Evolutionary conservation across 2,888 invertebrate genomes (phyloP).

Genomic region (Capitulum mitella): DNA sequence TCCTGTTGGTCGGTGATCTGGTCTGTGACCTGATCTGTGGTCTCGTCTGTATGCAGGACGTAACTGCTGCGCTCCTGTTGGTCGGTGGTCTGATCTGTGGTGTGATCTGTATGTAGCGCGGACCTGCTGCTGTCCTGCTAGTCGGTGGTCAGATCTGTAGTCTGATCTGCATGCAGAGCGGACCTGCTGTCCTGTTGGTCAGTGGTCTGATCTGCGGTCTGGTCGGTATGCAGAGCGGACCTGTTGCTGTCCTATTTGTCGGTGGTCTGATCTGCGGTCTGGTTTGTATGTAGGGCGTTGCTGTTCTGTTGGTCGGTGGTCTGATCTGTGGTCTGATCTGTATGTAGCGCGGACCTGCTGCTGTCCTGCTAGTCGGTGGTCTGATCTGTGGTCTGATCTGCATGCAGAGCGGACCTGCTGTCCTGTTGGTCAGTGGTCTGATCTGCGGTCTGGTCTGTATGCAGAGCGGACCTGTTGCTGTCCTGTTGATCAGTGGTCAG

Average conservation of each 20-base stretch:
- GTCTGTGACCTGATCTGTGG: too few relatives aligned
- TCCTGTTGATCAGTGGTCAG: background rate
- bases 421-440: too few relatives aligned
- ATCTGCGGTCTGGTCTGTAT: too few relatives aligned
- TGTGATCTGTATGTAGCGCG: too few relatives aligned
- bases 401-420: slow-evolving; percentile 49
- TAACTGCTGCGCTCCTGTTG: too few relatives aligned
- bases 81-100: slow-evolving; percentile 17
- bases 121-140: background rate
- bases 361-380: too few relatives aligned
- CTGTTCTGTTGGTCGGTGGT: background rate
- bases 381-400: slow-evolving; percentile 22
- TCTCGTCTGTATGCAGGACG: too few relatives aligned
- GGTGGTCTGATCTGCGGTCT: background rate
- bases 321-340: background rate
- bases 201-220: slow-evolving; percentile 1
- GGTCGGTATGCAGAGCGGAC: background rate
- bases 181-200: too few relatives aligned
- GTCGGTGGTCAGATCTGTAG: too few relatives aligned
- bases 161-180: too few relatives aligned
- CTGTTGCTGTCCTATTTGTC: background rate
- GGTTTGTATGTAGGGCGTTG: background rate
- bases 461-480: too few relatives aligned
- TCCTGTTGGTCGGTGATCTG: background rate
- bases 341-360: too few relatives aligned